These are phyloP conservation scores for Dugesia japonica DNA, from an alignment of 2,888 invertebrate species.

Conservation along the genomic window DNA sequence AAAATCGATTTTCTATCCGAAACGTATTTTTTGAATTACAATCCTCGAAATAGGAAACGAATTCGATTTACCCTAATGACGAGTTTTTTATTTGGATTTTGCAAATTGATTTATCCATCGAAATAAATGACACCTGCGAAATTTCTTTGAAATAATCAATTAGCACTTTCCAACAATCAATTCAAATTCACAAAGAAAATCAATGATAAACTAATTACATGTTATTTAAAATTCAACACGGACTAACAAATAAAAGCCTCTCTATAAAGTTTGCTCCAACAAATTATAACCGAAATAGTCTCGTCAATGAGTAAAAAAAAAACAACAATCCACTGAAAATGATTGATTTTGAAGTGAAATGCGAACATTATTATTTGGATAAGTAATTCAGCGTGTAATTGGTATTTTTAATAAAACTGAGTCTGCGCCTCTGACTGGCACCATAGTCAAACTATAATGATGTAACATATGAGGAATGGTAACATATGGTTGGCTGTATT, in stretches of 20 bases:
- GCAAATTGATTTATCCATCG: too few relatives aligned
- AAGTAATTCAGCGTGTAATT: slow-evolving; percentile 48
- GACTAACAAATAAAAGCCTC: background rate
- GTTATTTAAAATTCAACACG: slow-evolving; percentile 13
- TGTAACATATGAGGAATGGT: slow-evolving; percentile 83
- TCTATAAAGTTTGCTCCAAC: background rate
- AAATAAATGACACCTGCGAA: too few relatives aligned
- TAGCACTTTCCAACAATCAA: too few relatives aligned
- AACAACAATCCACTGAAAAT: background rate
- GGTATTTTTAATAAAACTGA: slow-evolving; percentile 86
- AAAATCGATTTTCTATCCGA: too few relatives aligned
- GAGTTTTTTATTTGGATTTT: too few relatives aligned
- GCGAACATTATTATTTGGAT: background rate
- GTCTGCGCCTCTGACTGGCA: slow-evolving; percentile 83
- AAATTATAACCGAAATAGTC: slow-evolving; percentile 5
- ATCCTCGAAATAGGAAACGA: too few relatives aligned
- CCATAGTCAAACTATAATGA: slow-evolving; percentile 74
- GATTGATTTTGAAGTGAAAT: background rate
- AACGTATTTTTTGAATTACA: too few relatives aligned
- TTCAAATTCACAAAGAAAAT: background rate
- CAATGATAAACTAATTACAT: background rate
- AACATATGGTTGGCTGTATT: slow-evolving; percentile 76
- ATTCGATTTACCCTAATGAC: too few relatives aligned
- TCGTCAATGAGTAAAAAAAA: background rate
- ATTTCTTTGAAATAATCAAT: too few relatives aligned